phyloP scores from a whole-genome alignment of 2,113 vertebrate species.

The Halcyon senegalensis region DNA sequence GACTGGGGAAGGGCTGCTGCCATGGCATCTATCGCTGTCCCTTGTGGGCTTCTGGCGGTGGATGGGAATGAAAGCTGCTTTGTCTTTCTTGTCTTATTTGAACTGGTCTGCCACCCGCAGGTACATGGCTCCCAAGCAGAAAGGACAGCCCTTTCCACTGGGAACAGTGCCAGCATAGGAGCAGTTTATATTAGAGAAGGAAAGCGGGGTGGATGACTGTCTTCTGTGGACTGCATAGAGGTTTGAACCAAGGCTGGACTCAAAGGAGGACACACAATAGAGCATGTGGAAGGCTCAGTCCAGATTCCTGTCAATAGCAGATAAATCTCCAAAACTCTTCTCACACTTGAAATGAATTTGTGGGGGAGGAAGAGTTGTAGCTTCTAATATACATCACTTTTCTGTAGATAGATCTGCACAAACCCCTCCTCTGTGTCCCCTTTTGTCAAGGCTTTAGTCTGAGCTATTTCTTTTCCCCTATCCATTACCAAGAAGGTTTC shows the following conservation, averaged over 20 bases:
- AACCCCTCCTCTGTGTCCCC: background rate
- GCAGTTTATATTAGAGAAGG: background rate
- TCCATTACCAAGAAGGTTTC: background rate
- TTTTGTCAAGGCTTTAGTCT: background rate
- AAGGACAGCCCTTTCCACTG: background rate
- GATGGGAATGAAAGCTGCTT: background rate
- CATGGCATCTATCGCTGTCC: background rate
- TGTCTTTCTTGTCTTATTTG: background rate
- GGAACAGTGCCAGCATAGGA: background rate
- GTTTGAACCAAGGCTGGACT: background rate
- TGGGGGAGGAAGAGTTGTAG: background rate
- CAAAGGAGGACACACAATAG: background rate
- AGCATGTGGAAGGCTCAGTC: background rate
- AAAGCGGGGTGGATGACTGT: background rate
- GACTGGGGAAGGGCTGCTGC: background rate
- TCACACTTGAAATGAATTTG: constrained; percentile 28
- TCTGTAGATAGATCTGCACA: background rate
- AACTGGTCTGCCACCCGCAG: background rate
- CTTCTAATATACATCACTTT: constrained; percentile 1
- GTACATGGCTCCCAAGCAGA: background rate
- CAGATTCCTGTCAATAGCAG: constrained; percentile 7
- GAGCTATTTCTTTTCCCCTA: background rate
- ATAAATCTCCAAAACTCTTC: constrained; percentile 12
- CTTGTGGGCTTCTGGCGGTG: background rate
- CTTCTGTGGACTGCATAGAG: background rate